Evolutionary conservation across 2,888 invertebrate species (phyloP), one percentile per base, ranked within the genome.

Genomic region (Leuctra nigra): DNA sequence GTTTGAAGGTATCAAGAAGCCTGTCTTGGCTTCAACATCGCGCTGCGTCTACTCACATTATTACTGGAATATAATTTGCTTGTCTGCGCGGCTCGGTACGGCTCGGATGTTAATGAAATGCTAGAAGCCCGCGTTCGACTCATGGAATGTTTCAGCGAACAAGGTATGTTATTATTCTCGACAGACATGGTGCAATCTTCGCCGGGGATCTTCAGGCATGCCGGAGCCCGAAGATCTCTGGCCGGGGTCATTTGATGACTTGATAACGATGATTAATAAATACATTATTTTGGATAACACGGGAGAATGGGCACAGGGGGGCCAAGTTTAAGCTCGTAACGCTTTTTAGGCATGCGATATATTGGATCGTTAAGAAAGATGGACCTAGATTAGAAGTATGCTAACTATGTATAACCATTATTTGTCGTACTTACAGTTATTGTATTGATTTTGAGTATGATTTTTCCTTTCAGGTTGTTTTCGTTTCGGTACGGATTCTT

Each of bases 231-330:
- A 11, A 29, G 29, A 11, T 29, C 29, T 6, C n/a, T n/a, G n/a
- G n/a, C n/a, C n/a, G n/a, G n/a, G n/a, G n/a, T n/a, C n/a, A n/a
- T n/a, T 29, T 33, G 33, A 44, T 24, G 29, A 22, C 35, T 35
- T 52, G 58, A 58, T 58, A 58, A 44, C 53, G 46, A 25, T 58
- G 58, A 58, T 58, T 58, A 58, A 58, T 58, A 58, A 58, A 55
- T 58, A 58, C 58, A 58, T 58, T 58, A 53, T 53, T 58, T 52
- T 44, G 52, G 58, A 58, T 54, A 48, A 47, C 29, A 23, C 44
- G 41, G 20, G 57, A 16, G 29, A 22, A 29, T 29, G 24, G n/a
- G n/a, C n/a, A n/a, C n/a, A n/a, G 24, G n/a, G 20, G 41, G 16
- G n/a, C 6, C 11, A 48, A 16, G 35, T 22, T 54, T 33, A 22